These are phyloP conservation scores for Apistogramma diplotaenia DNA, from an alignment of 2,113 vertebrate genomes.

Conservation along the genomic window DNA sequence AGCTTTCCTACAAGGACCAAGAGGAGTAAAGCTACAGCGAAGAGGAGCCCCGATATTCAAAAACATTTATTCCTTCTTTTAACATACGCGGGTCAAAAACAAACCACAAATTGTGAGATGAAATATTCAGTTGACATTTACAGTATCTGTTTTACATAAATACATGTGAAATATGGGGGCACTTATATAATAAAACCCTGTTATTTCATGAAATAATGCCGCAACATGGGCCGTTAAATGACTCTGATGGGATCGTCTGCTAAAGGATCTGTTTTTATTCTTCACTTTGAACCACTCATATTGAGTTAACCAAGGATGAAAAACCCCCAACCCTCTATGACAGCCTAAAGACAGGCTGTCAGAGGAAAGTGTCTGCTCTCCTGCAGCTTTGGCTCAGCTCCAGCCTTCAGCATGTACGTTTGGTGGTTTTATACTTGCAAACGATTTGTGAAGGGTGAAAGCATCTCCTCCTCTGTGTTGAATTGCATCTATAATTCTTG, in stretches of 20 bases:
- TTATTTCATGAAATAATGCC: constrained; percentile 2
- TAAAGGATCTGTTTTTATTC: constrained; percentile 42
- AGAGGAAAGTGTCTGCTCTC: constrained; percentile 15
- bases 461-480: constrained; percentile 12
- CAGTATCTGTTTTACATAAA: constrained; percentile 25
- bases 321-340: constrained; percentile 8
- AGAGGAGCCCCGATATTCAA: background rate
- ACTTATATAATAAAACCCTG: background rate
- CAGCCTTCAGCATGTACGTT: constrained; percentile 22
- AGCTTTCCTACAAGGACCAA: too few species aligned
- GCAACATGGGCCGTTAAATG: background rate
- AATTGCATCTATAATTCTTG: constrained; percentile 48
- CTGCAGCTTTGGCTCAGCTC: constrained; percentile 26
- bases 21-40: background rate
- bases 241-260: constrained; percentile 36
- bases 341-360: constrained; percentile 44
- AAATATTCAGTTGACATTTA: background rate
- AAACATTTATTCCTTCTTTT: constrained; percentile 2
- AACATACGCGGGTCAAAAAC: background rate
- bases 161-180: background rate
- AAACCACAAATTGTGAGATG: background rate
- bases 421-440: constrained; percentile 41
- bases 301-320: constrained; percentile 27
- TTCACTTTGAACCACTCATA: constrained; percentile 54
- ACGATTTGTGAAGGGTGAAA: constrained; percentile 46